Conservation (phyloP, 2,113 vertebrate genomes). For the Bos indicus region DNA sequence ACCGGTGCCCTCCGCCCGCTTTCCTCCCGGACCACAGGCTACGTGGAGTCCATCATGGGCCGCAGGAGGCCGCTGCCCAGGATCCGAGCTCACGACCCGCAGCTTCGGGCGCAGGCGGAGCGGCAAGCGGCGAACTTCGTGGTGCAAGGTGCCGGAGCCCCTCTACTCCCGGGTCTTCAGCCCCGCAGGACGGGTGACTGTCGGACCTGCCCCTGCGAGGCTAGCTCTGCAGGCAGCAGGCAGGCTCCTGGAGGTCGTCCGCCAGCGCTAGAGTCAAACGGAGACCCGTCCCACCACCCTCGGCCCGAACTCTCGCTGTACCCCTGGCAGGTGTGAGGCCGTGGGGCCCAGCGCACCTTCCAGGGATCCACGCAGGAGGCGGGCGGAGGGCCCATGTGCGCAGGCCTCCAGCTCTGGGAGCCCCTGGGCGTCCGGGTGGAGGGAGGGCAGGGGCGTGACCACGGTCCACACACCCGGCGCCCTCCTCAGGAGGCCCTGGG, state of each 20-base stretch:
- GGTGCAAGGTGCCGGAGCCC: conserved; percentile 86
- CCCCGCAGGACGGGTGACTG: accelerated
- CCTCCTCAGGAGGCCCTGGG: background rate
- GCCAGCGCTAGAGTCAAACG: background rate
- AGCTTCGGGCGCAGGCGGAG: conserved; percentile 88
- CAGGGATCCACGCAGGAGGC: accelerated
- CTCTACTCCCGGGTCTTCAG: too few relatives aligned
- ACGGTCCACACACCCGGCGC: accelerated
- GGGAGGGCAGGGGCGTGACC: accelerated
- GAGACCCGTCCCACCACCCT: background rate
- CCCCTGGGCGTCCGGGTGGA: accelerated
- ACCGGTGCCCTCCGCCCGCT: background rate
- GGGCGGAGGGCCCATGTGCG: accelerated
- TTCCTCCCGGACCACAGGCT: conserved; percentile 78
- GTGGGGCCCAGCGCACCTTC: background rate
- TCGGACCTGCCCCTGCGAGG: accelerated
- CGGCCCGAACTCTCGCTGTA: background rate
- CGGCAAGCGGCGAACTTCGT: conserved; percentile 95
- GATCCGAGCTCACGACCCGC: conserved; percentile 83
- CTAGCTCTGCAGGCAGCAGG: background rate
- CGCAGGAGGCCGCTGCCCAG: conserved; percentile 86
- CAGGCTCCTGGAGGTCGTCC: background rate
- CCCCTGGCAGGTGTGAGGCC: background rate
- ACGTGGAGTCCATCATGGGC: conserved; percentile 90
- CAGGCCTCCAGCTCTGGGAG: background rate